Base-by-base conservation (phyloP, 1,140 invertebrate genomes). In the Hyles vespertilio region DNA sequence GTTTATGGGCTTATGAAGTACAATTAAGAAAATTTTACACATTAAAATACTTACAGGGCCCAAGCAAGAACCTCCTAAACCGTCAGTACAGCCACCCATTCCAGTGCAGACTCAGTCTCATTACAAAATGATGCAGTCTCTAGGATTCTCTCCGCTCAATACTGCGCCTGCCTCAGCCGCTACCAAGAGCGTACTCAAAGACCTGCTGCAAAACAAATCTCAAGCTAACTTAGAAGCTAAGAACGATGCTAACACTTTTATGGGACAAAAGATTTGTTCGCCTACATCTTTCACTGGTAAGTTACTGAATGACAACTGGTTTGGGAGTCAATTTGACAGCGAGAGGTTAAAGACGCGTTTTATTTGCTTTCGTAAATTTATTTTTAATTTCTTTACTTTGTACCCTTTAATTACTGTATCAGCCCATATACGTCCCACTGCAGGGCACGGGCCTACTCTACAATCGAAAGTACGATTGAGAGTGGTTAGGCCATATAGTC, bases 191-290 rank as follows among this genome's bases (percentile, higher is more conserved):
- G 66, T 74, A 0, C 60, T 85, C 7, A 83, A 78, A 67, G 74
- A 77, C 11, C 56, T 79, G 11, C 56, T 85, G 32, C 75, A 83
- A 45, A 83, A 68, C 36, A 79, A 80, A 49, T 58, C 64, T 9
- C 63, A 78, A 34, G 63, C 67, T n/a, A 65, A 53, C 40, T 51
- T 53, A 5, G 69, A 68, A n/a, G 11, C 63, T 55, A 80, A 80
- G 51, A 79, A 60, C 49, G 77, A 84, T 43, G 61, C 61, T 7
- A 84, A 84, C 49, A 77, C 63, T 0, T 82, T 87, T 36, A 82
- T 86, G 80, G 80, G 79, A 44, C 84, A 83, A 66, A 78, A 74
- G 54, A 81, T 87, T 56, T 85, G 85, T 62, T 75, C 79, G 7
- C 85, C 82, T 33, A 69, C 72, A 10, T 68, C 65, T 3, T 81